A percentile compares a stretch with the other conserved stretches of the same genome.
phyloP scores from a whole-genome alignment of 2,797 vertebrate species.

The Allobates femoralis region DNA sequence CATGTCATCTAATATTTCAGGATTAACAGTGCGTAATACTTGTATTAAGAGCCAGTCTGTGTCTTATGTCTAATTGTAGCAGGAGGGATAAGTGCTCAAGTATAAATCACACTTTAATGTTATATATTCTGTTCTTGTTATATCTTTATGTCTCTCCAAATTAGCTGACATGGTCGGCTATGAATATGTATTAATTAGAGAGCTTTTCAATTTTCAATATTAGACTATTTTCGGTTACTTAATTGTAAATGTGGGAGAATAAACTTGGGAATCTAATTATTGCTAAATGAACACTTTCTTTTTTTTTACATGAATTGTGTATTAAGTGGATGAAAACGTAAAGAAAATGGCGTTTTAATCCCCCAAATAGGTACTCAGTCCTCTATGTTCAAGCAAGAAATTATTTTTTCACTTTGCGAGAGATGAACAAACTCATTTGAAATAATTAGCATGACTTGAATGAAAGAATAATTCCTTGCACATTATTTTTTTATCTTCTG shows the following conservation, averaged over 20 bases:
- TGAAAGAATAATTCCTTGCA: not conserved
- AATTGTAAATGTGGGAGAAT: slow-evolving; percentile 11
- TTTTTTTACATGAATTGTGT: slow-evolving; percentile 18
- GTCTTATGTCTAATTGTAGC: slow-evolving; percentile 45
- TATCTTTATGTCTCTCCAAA: slow-evolving; percentile 47
- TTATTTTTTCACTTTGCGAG: slow-evolving; percentile 11
- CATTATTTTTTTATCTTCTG: not conserved
- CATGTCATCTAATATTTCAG: slow-evolving; percentile 46
- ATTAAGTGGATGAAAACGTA: not conserved
- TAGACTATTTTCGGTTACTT: slow-evolving; percentile 23
- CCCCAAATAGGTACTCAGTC: slow-evolving; percentile 8
- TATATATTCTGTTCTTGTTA: slow-evolving; percentile 36
- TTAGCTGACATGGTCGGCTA: slow-evolving; percentile 17
- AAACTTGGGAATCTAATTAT: slow-evolving; percentile 7
- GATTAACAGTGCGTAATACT: slow-evolving; percentile 55
- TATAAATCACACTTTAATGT: slow-evolving; percentile 27
- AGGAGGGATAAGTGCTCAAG: slow-evolving; percentile 23
- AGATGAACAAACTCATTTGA: slow-evolving; percentile 10
- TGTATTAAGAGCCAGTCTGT: slow-evolving; percentile 44
- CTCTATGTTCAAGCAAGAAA: not conserved
- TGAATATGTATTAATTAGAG: slow-evolving; percentile 37
- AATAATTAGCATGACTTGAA: not conserved
- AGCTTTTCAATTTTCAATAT: slow-evolving; percentile 26
- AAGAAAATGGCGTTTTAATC: not conserved
- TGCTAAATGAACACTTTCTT: slow-evolving; percentile 27